Evolutionary conservation across 2,888 invertebrate species (phyloP).

Genomic region (Latrodectus hesperus): DNA sequence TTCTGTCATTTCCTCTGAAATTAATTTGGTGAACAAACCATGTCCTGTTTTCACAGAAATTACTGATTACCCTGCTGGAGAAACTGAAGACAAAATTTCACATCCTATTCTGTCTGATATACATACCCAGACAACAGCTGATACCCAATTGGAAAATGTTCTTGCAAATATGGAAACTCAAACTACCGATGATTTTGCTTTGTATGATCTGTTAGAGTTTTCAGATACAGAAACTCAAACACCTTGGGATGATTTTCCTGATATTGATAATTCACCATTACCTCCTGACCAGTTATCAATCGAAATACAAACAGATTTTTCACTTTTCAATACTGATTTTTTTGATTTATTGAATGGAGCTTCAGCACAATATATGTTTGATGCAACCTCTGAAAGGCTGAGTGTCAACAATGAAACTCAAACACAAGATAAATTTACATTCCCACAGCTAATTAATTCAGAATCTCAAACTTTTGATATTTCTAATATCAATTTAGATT

Average conservation of each 20-base stretch:
- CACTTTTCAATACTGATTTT: constrained; percentile 28
- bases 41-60: constrained; percentile 26
- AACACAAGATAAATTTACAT: constrained; percentile 45
- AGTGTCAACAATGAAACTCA: constrained; percentile 59
- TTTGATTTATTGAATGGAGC: constrained; percentile 36
- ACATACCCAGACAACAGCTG: constrained; percentile 58
- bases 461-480: constrained; percentile 63
- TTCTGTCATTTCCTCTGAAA: not conserved
- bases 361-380: constrained; percentile 24
- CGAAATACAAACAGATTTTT: constrained; percentile 66
- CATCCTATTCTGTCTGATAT: constrained; percentile 42
- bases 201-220: constrained; percentile 69
- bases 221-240: constrained; percentile 71
- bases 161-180: constrained; percentile 66
- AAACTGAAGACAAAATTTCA: constrained; percentile 1
- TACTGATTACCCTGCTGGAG: constrained; percentile 24
- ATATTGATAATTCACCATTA: constrained; percentile 46
- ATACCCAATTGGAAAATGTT: constrained; percentile 31
- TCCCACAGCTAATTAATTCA: constrained; percentile 56
- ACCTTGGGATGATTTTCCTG: constrained; percentile 69
- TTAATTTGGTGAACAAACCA: not conserved
- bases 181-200: constrained; percentile 65
- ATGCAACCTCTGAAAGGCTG: constrained; percentile 26
- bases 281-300: constrained; percentile 58
- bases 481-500: constrained; percentile 10